These are phyloP conservation scores for Tachina fera DNA, from an alignment of 2,888 invertebrate species.

Conservation along the genomic window DNA sequence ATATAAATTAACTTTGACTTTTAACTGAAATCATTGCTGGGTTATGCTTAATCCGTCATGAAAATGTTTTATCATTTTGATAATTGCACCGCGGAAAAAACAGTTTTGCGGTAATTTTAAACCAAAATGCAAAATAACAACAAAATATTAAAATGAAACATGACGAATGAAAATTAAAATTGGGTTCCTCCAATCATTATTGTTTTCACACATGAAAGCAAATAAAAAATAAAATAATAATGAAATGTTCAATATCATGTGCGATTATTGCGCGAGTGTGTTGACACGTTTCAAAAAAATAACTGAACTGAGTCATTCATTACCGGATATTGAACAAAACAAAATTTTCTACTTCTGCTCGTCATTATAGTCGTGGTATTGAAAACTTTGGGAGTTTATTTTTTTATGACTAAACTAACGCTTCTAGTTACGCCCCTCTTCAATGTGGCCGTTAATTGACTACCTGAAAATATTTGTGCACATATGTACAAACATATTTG, in stretches of 20 bases:
- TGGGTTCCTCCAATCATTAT: conserved; percentile 35
- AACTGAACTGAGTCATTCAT: conserved; percentile 54
- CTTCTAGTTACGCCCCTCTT: conserved; percentile 5
- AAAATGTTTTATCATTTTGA: conserved; percentile 17
- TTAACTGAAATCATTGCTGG: not conserved
- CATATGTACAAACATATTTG: conserved; percentile 26
- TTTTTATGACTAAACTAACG: conserved; percentile 44
- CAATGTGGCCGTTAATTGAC: not conserved
- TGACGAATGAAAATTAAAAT: conserved; percentile 45
- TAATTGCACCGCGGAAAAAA: conserved; percentile 41
- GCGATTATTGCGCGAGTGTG: not conserved
- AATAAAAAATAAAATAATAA: not conserved
- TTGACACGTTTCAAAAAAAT: conserved; percentile 5
- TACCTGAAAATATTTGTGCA: conserved; percentile 45
- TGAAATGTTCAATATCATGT: conserved; percentile 41
- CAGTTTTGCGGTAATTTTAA: conserved; percentile 50
- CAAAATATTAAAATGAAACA: conserved; percentile 14
- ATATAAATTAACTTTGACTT: no score
- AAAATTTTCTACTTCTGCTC: conserved; percentile 16
- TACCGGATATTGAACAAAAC: conserved; percentile 60
- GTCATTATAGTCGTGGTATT: not conserved
- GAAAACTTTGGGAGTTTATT: conserved; percentile 21
- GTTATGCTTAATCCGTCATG: not conserved
- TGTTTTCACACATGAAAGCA: conserved; percentile 43
- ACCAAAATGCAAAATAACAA: conserved; percentile 12